Conservation (phyloP, 2,888 invertebrate genomes). For the Morpho achilles region DNA sequence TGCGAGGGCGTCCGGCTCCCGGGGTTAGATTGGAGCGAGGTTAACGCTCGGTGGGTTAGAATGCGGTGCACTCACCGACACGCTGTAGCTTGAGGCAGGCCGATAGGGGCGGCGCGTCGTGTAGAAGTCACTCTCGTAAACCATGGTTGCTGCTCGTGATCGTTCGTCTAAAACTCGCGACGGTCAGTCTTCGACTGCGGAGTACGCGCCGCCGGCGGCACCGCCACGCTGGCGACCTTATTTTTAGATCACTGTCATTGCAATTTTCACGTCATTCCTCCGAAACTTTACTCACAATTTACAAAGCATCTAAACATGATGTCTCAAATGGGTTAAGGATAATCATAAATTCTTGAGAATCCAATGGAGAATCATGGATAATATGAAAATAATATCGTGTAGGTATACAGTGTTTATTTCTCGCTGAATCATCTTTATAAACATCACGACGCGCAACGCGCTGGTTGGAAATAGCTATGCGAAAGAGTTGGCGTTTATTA, state of each 20-base stretch:
- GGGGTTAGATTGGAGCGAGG: slow-evolving; percentile 64
- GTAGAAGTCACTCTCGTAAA: slow-evolving; percentile 95
- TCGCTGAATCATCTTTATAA: slow-evolving; percentile 27
- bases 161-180: slow-evolving; percentile 73
- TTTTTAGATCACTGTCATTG: slow-evolving; percentile 78
- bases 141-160: slow-evolving; percentile 82
- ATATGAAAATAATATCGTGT: slow-evolving; percentile 38
- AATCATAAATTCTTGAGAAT: slow-evolving; percentile 41
- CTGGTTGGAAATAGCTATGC: slow-evolving; percentile 20
- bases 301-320: slow-evolving; percentile 50
- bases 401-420: slow-evolving; percentile 9
- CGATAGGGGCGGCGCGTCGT: slow-evolving; percentile 91
- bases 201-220: slow-evolving; percentile 44
- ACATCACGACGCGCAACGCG: slow-evolving; percentile 8
- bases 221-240: slow-evolving; percentile 53
- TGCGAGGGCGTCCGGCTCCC: slow-evolving; percentile 74
- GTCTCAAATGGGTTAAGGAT: slow-evolving; percentile 71
- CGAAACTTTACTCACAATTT: slow-evolving; percentile 47
- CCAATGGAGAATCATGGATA: slow-evolving; percentile 28
- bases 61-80: slow-evolving; percentile 79
- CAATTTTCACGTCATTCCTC: slow-evolving; percentile 71
- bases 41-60: slow-evolving; percentile 55
- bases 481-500: slow-evolving; percentile 18
- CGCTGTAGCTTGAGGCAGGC: slow-evolving; percentile 90
- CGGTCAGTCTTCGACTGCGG: slow-evolving; percentile 72